Conservation (phyloP, 1,140 invertebrate genomes). For the Drosophila sp. region DNA sequence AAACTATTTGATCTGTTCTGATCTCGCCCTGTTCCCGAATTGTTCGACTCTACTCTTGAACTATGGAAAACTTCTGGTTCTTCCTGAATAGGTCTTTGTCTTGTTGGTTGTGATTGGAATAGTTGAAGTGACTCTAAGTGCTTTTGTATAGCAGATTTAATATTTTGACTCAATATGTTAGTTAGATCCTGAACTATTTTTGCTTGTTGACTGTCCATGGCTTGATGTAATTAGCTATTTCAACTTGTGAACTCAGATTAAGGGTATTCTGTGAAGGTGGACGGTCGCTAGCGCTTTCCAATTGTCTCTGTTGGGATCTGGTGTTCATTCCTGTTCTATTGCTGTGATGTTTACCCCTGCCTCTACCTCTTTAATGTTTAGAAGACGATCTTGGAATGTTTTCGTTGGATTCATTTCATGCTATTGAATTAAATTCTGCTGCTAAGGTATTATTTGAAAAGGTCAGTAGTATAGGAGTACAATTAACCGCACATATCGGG, state of each 20-base stretch:
- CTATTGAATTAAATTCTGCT: background rate
- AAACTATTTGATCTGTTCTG: background rate
- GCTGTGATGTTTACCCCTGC: too few species aligned
- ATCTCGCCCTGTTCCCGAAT: background rate
- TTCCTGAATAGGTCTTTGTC: background rate
- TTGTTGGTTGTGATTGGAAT: too few species aligned
- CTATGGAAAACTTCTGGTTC: background rate
- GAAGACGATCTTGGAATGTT: too few species aligned
- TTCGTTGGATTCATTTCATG: background rate
- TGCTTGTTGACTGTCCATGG: too few species aligned
- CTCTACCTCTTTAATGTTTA: background rate
- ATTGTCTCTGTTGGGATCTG: too few species aligned
- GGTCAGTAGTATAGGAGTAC: background rate
- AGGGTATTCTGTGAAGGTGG: too few species aligned
- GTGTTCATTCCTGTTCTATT: too few species aligned
- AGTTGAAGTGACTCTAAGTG: background rate
- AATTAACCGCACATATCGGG: background rate
- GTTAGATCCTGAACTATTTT: too few species aligned
- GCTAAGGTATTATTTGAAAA: background rate
- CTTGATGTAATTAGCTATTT: too few species aligned
- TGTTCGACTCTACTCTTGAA: background rate
- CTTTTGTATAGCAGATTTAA: background rate
- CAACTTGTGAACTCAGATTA: too few species aligned
- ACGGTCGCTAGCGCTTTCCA: too few species aligned
- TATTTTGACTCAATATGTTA: background rate